Evolutionary conservation across 2,797 vertebrate genomes (phyloP).

Genomic region (Arremon aurantiirostris): DNA sequence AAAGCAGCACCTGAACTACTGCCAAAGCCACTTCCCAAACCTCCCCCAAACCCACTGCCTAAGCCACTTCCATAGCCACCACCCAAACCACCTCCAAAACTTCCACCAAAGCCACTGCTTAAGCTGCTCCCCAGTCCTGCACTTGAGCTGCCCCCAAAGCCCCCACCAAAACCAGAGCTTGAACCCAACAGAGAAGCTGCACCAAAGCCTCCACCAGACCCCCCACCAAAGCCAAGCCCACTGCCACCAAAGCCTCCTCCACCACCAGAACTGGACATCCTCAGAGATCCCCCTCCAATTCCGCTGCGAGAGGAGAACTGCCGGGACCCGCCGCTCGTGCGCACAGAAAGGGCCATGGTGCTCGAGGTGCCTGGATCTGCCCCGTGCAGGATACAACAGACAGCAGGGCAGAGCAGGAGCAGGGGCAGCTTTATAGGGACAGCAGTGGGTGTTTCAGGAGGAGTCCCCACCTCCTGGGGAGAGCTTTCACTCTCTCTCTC

Average conservation of each 20-base stretch:
- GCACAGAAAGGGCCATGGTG: conserved; percentile 62
- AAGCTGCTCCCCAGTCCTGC: conserved; percentile 27
- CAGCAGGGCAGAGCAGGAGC: neutral
- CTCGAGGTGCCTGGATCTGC: neutral
- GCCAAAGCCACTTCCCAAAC: conserved; percentile 69
- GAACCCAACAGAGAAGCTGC: conserved; percentile 41
- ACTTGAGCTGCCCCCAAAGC: neutral
- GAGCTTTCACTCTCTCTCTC: neutral
- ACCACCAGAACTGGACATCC: neutral
- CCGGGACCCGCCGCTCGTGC: neutral
- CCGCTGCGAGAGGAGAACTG: conserved; percentile 43
- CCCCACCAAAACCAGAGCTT: neutral
- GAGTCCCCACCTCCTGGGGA: conserved; percentile 35
- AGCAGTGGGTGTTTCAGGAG: conserved; percentile 24
- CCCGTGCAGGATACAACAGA: accelerated
- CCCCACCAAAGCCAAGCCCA: neutral
- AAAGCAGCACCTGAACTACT: conserved; percentile 38
- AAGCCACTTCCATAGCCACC: conserved; percentile 63
- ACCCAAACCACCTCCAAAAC: conserved; percentile 48
- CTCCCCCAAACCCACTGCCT: conserved; percentile 53
- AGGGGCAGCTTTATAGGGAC: conserved; percentile 42
- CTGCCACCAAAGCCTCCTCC: conserved; percentile 22
- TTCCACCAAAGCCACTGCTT: conserved; percentile 45
- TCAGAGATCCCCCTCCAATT: conserved; percentile 1
- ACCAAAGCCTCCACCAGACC: conserved; percentile 16